Base-by-base conservation (phyloP, 1,140 invertebrate species). In the Pinna nobilis region DNA sequence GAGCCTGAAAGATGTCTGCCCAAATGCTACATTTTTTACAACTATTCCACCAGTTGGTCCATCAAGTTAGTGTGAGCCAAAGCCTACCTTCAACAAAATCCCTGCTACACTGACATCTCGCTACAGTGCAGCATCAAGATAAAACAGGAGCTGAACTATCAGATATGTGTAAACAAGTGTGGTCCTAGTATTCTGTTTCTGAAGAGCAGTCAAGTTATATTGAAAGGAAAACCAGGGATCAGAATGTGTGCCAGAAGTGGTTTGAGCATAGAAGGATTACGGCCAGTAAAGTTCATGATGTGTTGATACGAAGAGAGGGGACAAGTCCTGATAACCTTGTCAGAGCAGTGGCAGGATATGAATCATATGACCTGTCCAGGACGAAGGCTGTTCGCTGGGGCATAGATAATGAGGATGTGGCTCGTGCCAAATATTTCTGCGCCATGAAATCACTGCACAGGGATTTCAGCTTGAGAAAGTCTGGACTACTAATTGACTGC, bases 241-340 rank as follows among this genome's bases (percentile, higher is more conserved):
- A 74, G 33, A 7, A 32, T 13, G 49, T 59, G 3, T 41, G 57
- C 53, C 49, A 53, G n/a, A 20, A 50, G 41, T 70, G 66, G 73
- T 75, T 32, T 47, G 25, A 49, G 30, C 49, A 55, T 32, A 63
- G 73, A 23, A 25, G 57, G 18, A 35, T 57, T 15, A 70, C 47
- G 30, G 73, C 60, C 44, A 30, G 50, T 11, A 72, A 55, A 47
- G 60, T 60, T 30, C 49, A 72, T 65, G 70, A 72, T 64, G 51
- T 72, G 28, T 20, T 65, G 1, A 18, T 23, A 2, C 35, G 18
- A 28, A 64, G 39, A 25, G 30, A 59, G 30, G 18, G 33, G 9
- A 60, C 67, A 53, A 18, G 9, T 18, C 60, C 74, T 39, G 60
- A 68, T n/a, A 65, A 65, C 51, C 15, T 49, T 9, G 49, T 64